Base-by-base conservation (phyloP, 2,888 invertebrate species). In the Euplagia quadripunctaria region DNA sequence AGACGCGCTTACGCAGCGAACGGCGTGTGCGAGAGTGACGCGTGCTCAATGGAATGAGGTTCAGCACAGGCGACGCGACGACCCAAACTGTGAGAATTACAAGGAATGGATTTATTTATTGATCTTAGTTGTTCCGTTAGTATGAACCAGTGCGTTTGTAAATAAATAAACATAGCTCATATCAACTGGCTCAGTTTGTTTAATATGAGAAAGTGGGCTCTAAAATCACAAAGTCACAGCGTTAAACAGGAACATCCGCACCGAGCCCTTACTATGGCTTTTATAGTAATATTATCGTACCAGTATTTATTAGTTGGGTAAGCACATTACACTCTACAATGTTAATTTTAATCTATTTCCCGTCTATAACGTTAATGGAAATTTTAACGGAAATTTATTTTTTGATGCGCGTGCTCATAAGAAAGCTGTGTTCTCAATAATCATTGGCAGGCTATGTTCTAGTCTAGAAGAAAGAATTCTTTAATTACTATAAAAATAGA, bases 21-120 rank as follows among this genome's bases (percentile, higher is more conserved):
- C 43, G 20, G 55, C 68, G 75, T 0, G 92, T 74, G 81, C 68
- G 88, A 94, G 83, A 82, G 90, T 79, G 94, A 94, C 88, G 79
- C 78, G 78, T 84, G 91, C 85, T 90, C 87, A 91, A 92, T 92
- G 94, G 94, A 95, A 95, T 94, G 94, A 94, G 91, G 94, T 88
- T 91, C 92, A 91, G 91, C 91, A 90, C 89, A 89, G 89, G 88
- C 90, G 88, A 87, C 89, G 83, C 79, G 74, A 74, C 82, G 89
- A 90, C 90, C 87, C 88, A 87, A 91, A 91, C 93, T 94, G 93
- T 94, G 94, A 94, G 95, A 95, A 94, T 94, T 94, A 94, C 95
- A 92, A 90, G 93, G 91, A 94, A 94, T 92, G 92, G 92, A 94
- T 94, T 94, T 94, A 94, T 95, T 94, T 95, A 94, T 94, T 94